phyloP scores from a whole-genome alignment of 2,888 invertebrate species.

The Conistra vaccinii region DNA sequence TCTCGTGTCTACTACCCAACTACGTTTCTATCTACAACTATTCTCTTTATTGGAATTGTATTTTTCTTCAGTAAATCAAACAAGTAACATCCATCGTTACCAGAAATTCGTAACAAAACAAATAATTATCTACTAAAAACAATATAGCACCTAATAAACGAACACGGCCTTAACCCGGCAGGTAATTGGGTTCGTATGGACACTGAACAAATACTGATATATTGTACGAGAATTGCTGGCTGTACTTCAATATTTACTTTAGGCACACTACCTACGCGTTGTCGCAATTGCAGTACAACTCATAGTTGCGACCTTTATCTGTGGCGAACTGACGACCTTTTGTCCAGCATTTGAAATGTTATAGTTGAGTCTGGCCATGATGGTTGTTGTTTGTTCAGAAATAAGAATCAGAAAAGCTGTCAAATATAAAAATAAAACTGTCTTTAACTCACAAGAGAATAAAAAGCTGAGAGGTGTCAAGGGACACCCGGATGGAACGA shows the following conservation, averaged over 20 bases:
- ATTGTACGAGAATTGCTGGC: conserved; percentile 21
- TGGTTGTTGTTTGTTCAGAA: not conserved
- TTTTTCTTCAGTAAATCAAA: not conserved
- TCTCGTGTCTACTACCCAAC: not conserved
- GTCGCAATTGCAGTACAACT: conserved; percentile 14
- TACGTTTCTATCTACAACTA: not conserved
- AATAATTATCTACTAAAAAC: conserved; percentile 18
- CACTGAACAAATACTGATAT: conserved; percentile 36
- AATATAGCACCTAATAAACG: conserved; percentile 19
- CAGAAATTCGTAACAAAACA: not conserved
- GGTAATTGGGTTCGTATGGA: conserved; percentile 37
- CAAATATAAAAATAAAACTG: too few species aligned
- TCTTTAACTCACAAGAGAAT: too few species aligned
- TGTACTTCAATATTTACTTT: conserved; percentile 42
- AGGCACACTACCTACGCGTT: conserved; percentile 22
- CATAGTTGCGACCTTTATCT: conserved; percentile 8
- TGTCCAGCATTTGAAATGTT: not conserved
- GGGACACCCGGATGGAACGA: too few species aligned
- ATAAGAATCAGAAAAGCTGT: not conserved
- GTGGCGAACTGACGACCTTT: not conserved
- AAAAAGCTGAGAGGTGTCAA: too few species aligned
- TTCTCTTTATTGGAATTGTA: not conserved
- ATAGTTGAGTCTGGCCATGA: not conserved
- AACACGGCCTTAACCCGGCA: conserved; percentile 30
- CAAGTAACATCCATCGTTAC: not conserved